Evolutionary conservation across 1,140 invertebrate genomes (phyloP).

Genomic region (Psix sp.): DNA sequence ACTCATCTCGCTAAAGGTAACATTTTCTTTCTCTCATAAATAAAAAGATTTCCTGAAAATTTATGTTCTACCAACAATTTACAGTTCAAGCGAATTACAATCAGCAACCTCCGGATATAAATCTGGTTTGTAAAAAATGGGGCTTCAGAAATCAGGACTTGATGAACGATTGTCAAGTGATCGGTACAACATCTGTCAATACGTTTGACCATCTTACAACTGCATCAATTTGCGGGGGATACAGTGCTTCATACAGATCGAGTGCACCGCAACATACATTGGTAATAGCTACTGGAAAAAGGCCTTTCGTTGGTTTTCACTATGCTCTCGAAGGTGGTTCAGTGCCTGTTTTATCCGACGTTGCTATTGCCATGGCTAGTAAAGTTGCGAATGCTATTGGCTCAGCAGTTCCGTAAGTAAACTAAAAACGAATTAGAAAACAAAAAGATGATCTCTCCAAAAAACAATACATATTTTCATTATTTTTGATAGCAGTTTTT

Average conservation of each 20-base stretch:
- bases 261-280: constrained; percentile 87
- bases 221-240: constrained; percentile 87
- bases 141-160: constrained; percentile 86
- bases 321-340: constrained; percentile 91
- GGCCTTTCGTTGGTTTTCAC: constrained; percentile 92
- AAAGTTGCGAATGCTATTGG: constrained; percentile 88
- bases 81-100: constrained; percentile 85
- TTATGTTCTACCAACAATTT: constrained; percentile 2
- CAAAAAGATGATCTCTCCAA: not conserved
- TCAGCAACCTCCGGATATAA: constrained; percentile 79
- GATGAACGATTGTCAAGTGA: constrained; percentile 87
- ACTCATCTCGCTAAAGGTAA: constrained; percentile 88
- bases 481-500: no score
- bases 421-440: not conserved
- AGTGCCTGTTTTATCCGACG: constrained; percentile 86
- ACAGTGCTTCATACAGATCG: constrained; percentile 84
- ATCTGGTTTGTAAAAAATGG: constrained; percentile 89
- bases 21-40: constrained; percentile 33
- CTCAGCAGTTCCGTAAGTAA: constrained; percentile 86
- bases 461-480: not conserved
- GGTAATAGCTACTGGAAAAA: constrained; percentile 87
- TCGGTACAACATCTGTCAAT: constrained; percentile 85
- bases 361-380: constrained; percentile 91
- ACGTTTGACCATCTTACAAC: constrained; percentile 92
- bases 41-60: constrained; percentile 1